phyloP scores from a whole-genome alignment of 1,140 invertebrate genomes.

The Neotoxoptera formosana region DNA sequence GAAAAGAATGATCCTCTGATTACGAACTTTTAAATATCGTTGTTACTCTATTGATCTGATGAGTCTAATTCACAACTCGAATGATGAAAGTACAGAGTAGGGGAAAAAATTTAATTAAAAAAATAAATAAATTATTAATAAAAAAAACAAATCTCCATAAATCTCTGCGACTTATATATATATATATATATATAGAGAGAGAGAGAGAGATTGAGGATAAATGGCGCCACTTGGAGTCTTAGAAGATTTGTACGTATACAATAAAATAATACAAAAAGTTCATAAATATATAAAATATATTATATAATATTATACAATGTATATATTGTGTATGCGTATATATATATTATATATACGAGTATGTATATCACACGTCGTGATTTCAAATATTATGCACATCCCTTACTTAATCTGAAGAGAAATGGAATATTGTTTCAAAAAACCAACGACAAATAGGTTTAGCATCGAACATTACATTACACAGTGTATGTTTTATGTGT shows the following conservation, averaged over 20 bases:
- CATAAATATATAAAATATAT: neutral
- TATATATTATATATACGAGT: no score
- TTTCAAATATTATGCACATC: neutral
- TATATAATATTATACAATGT: no score
- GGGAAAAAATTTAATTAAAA: neutral
- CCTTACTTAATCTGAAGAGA: neutral
- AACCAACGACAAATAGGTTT: neutral
- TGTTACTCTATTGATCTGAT: neutral
- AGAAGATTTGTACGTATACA: neutral
- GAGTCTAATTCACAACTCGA: conserved; percentile 16
- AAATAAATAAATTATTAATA: neutral
- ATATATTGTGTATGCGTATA: no score
- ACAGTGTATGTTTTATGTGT: neutral
- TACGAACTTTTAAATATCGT: neutral
- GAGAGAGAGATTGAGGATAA: neutral
- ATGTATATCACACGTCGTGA: no score
- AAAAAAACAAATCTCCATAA: neutral
- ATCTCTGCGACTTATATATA: neutral
- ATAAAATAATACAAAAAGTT: neutral
- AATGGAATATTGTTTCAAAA: conserved; percentile 16
- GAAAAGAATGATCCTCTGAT: neutral
- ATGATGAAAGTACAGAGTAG: neutral
- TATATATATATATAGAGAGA: no score
- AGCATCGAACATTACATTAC: neutral
- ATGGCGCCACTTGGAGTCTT: neutral